A percentile compares a stretch with the other conserved stretches of the same genome.
phyloP scores from a whole-genome alignment of 2,113 vertebrate genomes.

The Bolborhynchus lineola region DNA sequence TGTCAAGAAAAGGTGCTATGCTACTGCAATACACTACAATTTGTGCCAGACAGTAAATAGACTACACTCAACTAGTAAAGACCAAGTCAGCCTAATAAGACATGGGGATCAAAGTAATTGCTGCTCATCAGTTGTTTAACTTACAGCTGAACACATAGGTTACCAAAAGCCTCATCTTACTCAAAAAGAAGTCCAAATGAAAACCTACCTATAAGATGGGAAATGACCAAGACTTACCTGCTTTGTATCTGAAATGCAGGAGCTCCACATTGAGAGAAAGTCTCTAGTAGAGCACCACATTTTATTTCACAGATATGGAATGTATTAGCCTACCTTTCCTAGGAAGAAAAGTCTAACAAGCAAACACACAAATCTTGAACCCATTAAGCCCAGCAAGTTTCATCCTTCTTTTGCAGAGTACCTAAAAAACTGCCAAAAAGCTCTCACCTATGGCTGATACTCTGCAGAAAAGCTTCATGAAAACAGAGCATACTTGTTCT shows the following conservation, averaged over 20 bases:
- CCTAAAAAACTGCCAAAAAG: background rate
- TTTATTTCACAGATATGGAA: background rate
- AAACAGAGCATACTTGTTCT: background rate
- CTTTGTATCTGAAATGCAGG: background rate
- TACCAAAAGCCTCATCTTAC: background rate
- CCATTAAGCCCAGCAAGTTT: background rate
- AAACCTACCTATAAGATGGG: background rate
- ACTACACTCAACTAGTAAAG: background rate
- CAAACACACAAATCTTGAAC: background rate
- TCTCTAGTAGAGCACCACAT: rapidly evolving
- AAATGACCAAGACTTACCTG: background rate
- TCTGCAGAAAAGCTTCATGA: background rate
- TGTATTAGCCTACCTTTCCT: background rate
- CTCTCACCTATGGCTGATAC: background rate
- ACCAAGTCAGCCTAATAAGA: background rate
- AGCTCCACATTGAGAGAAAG: background rate
- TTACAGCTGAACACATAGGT: background rate
- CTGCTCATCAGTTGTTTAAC: background rate
- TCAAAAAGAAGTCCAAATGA: background rate
- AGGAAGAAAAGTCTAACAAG: background rate
- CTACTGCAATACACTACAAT: background rate
- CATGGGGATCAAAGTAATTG: background rate
- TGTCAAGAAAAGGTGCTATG: background rate
- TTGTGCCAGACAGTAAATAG: background rate
- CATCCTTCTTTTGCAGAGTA: background rate